phyloP scores from a whole-genome alignment of 2,888 invertebrate species.

The Athetis lepigone region DNA sequence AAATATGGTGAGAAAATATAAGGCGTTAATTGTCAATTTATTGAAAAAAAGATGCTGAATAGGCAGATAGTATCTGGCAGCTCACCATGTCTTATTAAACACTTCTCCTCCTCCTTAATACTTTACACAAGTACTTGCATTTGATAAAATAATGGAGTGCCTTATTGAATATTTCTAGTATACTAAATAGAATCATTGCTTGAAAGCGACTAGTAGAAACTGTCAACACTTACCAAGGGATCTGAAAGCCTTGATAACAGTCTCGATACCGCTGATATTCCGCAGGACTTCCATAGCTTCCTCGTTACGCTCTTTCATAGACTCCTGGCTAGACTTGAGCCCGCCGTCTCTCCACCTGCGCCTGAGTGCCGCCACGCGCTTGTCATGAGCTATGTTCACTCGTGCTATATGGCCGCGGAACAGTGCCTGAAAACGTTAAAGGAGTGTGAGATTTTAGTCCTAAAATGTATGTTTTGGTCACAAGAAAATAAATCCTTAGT shows the following conservation, averaged over 20 bases:
- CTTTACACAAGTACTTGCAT: no score
- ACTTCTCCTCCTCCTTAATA: no score
- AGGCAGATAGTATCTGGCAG: no score
- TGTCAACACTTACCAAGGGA: slow-evolving; percentile 77
- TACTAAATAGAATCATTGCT: background rate
- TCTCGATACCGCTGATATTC: slow-evolving; percentile 78
- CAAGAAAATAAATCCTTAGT: background rate
- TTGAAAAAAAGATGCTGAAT: no score
- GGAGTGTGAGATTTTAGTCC: background rate
- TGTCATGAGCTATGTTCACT: slow-evolving; percentile 64
- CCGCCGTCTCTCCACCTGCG: slow-evolving; percentile 84
- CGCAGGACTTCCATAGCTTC: slow-evolving; percentile 83
- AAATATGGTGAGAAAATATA: no score
- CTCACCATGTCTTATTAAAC: no score
- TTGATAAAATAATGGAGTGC: no score
- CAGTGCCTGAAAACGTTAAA: slow-evolving; percentile 75
- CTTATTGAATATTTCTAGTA: background rate
- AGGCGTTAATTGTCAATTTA: no score
- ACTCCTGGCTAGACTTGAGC: slow-evolving; percentile 77
- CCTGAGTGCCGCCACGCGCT: slow-evolving; percentile 74
- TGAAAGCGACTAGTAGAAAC: background rate
- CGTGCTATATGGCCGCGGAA: slow-evolving; percentile 89
- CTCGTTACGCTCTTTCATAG: slow-evolving; percentile 81
- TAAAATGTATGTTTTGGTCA: background rate
- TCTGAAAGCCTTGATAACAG: slow-evolving; percentile 82